Evolutionary conservation across 1,140 invertebrate genomes (phyloP).

Genomic region (Trichonephila clavipes): DNA sequence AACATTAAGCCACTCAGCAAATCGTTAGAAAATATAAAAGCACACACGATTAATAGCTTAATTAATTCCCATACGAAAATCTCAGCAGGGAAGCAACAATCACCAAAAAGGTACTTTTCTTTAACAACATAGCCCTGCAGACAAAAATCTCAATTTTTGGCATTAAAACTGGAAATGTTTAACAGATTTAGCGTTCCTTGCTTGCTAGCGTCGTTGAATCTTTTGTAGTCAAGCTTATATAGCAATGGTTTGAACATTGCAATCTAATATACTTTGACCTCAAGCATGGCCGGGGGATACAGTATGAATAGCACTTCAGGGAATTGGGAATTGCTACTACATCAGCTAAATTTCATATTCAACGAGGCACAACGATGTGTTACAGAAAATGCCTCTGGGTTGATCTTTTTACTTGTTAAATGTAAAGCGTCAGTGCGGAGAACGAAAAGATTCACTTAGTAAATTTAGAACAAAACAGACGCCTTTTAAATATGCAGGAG

Average conservation of each 20-base stretch:
- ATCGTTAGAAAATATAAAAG: constrained; percentile 20
- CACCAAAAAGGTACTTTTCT: neutral
- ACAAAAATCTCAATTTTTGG: constrained; percentile 3
- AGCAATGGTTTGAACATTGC: neutral
- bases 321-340: constrained; percentile 37
- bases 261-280: constrained; percentile 45
- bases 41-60: constrained; percentile 15
- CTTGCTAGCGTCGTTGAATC: neutral
- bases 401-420: neutral
- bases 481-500: neutral
- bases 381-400: neutral
- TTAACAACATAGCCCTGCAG: neutral
- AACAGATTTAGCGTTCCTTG: constrained; percentile 42
- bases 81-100: neutral
- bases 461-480: neutral
- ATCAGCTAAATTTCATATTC: constrained; percentile 42
- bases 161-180: neutral
- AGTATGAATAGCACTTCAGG: constrained; percentile 17
- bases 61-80: constrained; percentile 21
- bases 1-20: constrained; percentile 22
- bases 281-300: neutral
- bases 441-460: neutral
- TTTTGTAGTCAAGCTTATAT: neutral
- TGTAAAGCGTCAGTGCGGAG: neutral
- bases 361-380: neutral